Evolutionary conservation across 2,888 invertebrate genomes (phyloP), one percentile per base, ranked within the genome.

Genomic region (Pogonocherus hispidulus): DNA sequence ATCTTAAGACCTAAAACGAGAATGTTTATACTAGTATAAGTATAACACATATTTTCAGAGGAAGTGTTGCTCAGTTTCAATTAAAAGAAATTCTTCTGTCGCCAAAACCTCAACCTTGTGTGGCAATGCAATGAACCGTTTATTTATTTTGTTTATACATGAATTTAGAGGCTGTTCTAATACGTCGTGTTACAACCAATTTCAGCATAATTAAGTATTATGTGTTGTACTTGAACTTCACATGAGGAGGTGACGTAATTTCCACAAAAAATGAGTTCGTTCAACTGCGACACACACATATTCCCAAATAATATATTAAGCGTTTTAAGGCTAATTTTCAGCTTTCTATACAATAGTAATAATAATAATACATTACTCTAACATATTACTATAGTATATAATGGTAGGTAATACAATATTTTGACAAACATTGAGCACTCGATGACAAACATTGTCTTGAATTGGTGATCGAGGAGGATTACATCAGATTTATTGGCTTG

Each of bases 221-320:
- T 59, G 44, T 59, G 23, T 59, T 59, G 59, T 9, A 47, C 59
- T 59, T 59, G 59, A 59, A 59, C 59, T 59, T 59, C 47, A 59
- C 46, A 32, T 49, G n/a, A 59, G 49, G 46, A 47, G 59, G 22
- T 59, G 59, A 59, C 59, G 59, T 32, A 59, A 59, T 59, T 32
- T 46, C 27, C 27, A 59, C 27, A 54, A 59, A 56, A 41, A 32
- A 23, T 35, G 19, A 47, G 59, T 59, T 59, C 59, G 47, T 59
- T 59, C 59, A 59, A 59, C 59, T 49, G 20, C 19, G 46, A 19
- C 32, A 16, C 47, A 8, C 23, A 57, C 27, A 57, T 46, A 44
- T 23, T 14, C 46, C 20, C 23, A 27, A 57, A 47, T 46, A 47
- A 47, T 6, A 59, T 47, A 59, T 47, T 47, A 59, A 32, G 46